Conservation (phyloP, 2,113 vertebrate genomes). For the Scatophagus argus region DNA sequence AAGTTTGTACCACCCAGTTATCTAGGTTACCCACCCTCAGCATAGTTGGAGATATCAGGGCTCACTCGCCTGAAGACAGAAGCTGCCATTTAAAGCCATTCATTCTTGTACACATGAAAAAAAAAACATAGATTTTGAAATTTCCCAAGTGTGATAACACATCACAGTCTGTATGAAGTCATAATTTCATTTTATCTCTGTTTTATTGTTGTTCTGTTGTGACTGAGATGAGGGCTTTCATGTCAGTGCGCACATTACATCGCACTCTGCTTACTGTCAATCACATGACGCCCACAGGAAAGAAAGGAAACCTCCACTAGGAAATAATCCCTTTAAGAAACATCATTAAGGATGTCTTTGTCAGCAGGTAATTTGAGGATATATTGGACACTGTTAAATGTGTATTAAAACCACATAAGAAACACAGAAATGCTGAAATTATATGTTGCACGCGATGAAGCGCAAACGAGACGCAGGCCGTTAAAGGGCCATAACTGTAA, state of each 20-base stretch:
- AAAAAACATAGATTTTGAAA: constrained; percentile 7
- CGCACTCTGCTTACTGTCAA: constrained; percentile 56
- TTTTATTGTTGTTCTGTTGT: constrained; percentile 44
- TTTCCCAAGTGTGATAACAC: constrained; percentile 38
- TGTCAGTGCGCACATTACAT: constrained; percentile 36
- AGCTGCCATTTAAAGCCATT: constrained; percentile 40
- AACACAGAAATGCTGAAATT: not conserved
- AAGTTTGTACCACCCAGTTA: not conserved
- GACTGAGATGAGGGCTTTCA: constrained; percentile 50
- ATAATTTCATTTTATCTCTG: constrained; percentile 57
- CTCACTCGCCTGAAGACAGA: constrained; percentile 24
- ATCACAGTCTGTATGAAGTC: constrained; percentile 43
- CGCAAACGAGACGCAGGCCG: not conserved
- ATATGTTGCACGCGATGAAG: not conserved
- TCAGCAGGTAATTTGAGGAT: not conserved
- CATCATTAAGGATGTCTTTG: constrained; percentile 7
- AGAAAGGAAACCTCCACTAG: constrained; percentile 12
- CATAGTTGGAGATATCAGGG: not conserved
- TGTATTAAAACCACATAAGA: not conserved
- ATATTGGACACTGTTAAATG: not conserved
- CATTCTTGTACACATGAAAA: constrained; percentile 6
- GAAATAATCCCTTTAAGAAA: constrained; percentile 22
- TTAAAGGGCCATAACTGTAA: constrained; percentile 16
- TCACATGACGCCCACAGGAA: constrained; percentile 56
- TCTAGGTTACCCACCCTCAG: constrained; percentile 14